These are phyloP conservation scores for Gymnorhina tibicen DNA, from an alignment of 2,113 vertebrate genomes.

Conservation along the genomic window DNA sequence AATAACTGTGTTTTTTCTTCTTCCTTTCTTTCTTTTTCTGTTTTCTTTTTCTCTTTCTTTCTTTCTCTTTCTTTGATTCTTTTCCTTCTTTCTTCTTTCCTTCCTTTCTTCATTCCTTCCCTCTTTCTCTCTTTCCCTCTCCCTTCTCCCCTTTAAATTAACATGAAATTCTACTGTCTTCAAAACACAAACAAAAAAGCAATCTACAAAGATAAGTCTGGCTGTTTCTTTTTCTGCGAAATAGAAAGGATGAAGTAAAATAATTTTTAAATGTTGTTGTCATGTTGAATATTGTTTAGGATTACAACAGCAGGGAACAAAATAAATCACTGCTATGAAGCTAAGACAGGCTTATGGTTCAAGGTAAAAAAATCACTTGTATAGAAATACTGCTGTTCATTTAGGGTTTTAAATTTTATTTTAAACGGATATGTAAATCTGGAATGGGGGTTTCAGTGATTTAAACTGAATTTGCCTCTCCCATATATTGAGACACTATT, in stretches of 20 bases:
- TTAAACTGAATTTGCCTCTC: not conserved
- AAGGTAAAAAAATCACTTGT: conserved; percentile 7
- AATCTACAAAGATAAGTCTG: not conserved
- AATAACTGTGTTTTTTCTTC: not conserved
- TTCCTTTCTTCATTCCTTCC: too few species aligned
- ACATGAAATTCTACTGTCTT: conserved; percentile 27
- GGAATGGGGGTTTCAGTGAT: not conserved
- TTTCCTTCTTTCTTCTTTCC: not conserved
- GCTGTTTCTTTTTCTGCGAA: not conserved
- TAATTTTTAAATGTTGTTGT: not conserved
- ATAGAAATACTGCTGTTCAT: not conserved
- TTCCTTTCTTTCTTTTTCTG: not conserved
- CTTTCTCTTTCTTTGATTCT: not conserved
- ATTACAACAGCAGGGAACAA: conserved; percentile 21
- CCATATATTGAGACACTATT: not conserved
- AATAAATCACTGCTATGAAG: conserved; percentile 4
- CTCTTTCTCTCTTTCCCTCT: not conserved
- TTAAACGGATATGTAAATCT: not conserved
- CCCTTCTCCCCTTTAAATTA: not conserved
- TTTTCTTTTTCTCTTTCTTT: not conserved
- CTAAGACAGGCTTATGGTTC: not conserved
- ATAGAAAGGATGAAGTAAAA: not conserved
- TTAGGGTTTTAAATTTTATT: conserved; percentile 8
- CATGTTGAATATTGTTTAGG: conserved; percentile 40
- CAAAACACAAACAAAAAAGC: conserved; percentile 1